Base-by-base conservation (phyloP, 1,140 invertebrate species). In the Akabosia matsudoensis region DNA sequence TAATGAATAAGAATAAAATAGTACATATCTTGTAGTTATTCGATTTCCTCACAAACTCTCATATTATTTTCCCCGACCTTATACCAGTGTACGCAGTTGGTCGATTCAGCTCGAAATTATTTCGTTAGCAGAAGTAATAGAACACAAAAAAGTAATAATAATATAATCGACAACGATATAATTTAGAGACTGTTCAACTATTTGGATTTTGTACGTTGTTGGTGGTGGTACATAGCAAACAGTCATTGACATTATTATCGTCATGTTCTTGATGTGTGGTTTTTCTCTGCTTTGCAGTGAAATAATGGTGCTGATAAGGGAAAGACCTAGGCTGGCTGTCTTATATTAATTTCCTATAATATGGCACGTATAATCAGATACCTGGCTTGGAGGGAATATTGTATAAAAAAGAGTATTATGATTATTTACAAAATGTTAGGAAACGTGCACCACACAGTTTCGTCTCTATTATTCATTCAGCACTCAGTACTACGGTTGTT, bases 251-350 rank as follows among this genome's bases (percentile, higher is more conserved):
- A 67, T 56, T 56, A 56, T 56, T 24, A 31, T 67, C 61, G 61
- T 67, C 22, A 31, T 30, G 61, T 67, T 67, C 61, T 67, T 31
- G 22, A 67, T 67, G 61, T 67, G 61, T 67, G 61, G 61, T 67
- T 67, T 67, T 67, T 67, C 61, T 67, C 61, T 67, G 61, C 61
- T 67, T 31, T 67, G 26, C 61, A 67, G 31, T 67, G 28, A 67
- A 67, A 67, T 67, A 67, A 67, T 67, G 37, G 7, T 56, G 54
- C 54, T 16, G 54, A 67, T 31, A 61, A 61, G 54, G 24, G n/a
- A 61, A 61, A 30, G 22, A 30, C 28, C 28, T 67, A n/a, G 61
- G 61, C 4, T 67, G 61, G 61, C n/a, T 67, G 61, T 13, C 61
- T 67, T 31, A 22, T 30, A 67, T 67, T 67, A 67, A 67, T 67